Percentiles rank a stretch among this genome's conserved stretches.
Conservation (phyloP, 2,797 vertebrate genomes). For the Cyclopterus lumpus region DNA sequence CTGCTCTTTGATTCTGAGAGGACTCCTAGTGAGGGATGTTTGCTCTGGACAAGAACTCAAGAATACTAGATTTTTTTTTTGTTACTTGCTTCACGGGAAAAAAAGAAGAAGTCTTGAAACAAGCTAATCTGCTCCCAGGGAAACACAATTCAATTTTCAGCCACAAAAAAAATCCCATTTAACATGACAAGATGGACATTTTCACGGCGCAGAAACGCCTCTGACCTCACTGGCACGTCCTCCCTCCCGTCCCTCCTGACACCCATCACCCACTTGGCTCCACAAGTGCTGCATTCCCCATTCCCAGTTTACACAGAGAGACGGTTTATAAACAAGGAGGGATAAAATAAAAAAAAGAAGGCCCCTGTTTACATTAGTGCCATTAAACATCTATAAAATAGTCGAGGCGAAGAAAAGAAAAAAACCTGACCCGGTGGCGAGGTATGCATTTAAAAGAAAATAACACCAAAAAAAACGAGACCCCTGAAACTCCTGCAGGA, state of each 20-base stretch:
- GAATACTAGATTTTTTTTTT: not conserved
- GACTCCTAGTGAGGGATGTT: not conserved
- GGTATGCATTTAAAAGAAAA: not conserved
- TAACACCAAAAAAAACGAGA: constrained; percentile 19
- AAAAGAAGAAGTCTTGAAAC: constrained; percentile 2
- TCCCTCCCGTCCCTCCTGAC: constrained; percentile 17
- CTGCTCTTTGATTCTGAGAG: not conserved
- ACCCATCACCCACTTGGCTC: constrained; percentile 49
- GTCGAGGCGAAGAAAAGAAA: not conserved
- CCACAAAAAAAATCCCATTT: not conserved
- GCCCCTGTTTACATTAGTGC: constrained; percentile 73
- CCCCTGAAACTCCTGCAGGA: constrained; percentile 15
- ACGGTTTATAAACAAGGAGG: constrained; percentile 71
- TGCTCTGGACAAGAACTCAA: not conserved
- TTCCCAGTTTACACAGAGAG: constrained; percentile 52
- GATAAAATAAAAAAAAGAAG: no score
- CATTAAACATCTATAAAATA: constrained; percentile 49
- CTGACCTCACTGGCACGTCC: constrained; percentile 15
- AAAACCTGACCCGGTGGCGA: not conserved
- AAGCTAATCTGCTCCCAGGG: not conserved
- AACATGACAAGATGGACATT: not conserved
- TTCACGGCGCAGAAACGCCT: constrained; percentile 14
- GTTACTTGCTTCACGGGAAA: not conserved
- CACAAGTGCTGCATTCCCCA: constrained; percentile 13
- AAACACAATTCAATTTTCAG: not conserved